Evolutionary conservation across 2,797 vertebrate genomes (phyloP).

Genomic region (Anguilla obscura): DNA sequence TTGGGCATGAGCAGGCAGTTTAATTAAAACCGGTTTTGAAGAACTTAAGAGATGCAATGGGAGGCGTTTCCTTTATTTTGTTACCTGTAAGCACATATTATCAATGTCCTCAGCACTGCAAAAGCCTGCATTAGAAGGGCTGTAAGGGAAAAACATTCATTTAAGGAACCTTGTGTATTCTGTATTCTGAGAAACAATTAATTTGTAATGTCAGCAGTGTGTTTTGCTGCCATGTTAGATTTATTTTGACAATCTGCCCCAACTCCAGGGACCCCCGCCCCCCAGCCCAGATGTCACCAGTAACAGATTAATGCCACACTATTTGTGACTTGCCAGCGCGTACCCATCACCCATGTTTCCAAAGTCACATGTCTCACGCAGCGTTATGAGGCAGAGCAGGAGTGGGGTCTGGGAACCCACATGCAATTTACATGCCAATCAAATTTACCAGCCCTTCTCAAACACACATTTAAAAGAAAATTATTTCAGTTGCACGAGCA

Average conservation of each 20-base stretch:
- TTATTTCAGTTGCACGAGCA: constrained; percentile 24
- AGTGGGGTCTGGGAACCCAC: neutral
- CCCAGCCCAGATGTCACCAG: neutral
- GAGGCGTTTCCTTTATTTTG: too few relatives aligned
- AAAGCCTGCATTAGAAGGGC: neutral
- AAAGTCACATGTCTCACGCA: neutral
- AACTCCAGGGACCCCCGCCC: neutral
- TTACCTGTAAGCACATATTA: too few relatives aligned
- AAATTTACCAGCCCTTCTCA: constrained; percentile 4
- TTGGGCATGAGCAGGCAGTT: too few relatives aligned
- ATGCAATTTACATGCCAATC: neutral
- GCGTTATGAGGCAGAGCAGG: neutral
- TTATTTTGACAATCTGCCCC: neutral
- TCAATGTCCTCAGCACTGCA: too few relatives aligned
- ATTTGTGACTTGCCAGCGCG: neutral
- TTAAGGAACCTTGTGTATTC: neutral
- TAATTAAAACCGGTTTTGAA: too few relatives aligned
- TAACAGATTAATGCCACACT: neutral
- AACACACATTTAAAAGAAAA: constrained; percentile 14
- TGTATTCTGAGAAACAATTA: neutral
- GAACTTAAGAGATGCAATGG: too few relatives aligned
- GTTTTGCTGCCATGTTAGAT: neutral
- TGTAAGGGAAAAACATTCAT: neutral
- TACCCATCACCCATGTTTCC: neutral
- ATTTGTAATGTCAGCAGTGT: neutral